Percentiles rank a stretch among this genome's conserved stretches.
Conservation (phyloP, 2,113 vertebrate genomes). For the Dasypus novemcinctus region DNA sequence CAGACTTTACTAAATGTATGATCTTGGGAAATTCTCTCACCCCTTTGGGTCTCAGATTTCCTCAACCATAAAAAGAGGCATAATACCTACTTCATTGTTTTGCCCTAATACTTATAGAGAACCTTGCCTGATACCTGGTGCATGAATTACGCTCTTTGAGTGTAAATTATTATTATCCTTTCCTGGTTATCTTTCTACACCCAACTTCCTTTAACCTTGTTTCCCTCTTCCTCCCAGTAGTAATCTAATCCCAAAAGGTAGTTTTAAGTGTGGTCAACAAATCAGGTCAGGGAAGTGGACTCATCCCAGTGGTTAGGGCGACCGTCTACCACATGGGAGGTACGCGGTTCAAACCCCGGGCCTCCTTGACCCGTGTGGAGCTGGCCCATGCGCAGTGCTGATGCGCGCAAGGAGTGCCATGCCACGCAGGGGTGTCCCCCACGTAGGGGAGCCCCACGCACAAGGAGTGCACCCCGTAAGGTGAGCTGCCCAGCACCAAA, state of each 20-base stretch:
- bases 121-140: not conserved
- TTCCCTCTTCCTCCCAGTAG: not conserved
- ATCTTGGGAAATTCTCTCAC: not conserved
- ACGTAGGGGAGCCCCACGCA: no score
- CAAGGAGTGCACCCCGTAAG: no score
- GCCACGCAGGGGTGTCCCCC: no score
- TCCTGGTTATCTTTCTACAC: not conserved
- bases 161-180: accelerated
- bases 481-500: no score
- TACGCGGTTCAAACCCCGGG: no score
- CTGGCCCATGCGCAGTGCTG: no score
- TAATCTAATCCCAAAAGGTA: not conserved
- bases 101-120: not conserved
- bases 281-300: no score
- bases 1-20: accelerated
- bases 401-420: no score
- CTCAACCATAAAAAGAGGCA: not conserved
- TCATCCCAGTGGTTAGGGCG: no score
- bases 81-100: accelerated
- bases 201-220: not conserved
- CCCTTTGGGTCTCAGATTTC: not conserved
- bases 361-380: no score
- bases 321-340: no score
- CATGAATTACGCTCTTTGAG: accelerated
- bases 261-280: not conserved